phyloP scores from a whole-genome alignment of 92 coral and sea anemone species.

The Porites cylindrica region DNA sequence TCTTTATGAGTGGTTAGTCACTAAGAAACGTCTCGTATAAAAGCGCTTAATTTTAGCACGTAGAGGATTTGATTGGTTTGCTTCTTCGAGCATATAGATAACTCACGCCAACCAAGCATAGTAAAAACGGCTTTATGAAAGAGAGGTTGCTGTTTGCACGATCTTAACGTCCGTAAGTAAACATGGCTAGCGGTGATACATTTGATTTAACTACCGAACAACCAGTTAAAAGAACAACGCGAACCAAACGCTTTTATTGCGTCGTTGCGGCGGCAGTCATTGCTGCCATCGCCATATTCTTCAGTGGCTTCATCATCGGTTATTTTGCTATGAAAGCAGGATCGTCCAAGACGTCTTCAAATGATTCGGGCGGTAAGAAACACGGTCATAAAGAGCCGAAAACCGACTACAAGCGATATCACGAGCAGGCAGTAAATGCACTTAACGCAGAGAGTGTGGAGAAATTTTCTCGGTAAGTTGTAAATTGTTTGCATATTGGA shows the following conservation, averaged over 20 bases:
- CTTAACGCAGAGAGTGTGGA: slow-evolving; percentile 72
- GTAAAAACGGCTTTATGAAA: background rate
- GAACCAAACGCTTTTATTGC: slow-evolving; percentile 36
- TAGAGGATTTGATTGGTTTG: background rate
- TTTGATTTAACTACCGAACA: slow-evolving; percentile 8
- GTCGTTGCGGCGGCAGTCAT: slow-evolving; percentile 54
- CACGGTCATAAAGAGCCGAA: background rate
- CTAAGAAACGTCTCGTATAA: too few species aligned
- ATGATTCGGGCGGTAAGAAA: background rate
- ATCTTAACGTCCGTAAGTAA: background rate
- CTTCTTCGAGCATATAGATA: background rate
- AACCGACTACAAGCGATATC: slow-evolving; percentile 38
- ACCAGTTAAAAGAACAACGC: slow-evolving; percentile 8
- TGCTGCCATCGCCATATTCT: slow-evolving; percentile 54
- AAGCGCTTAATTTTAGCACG: background rate
- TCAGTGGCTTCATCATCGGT: slow-evolving; percentile 74
- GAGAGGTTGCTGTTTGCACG: background rate
- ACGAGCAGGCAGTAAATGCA: slow-evolving; percentile 41
- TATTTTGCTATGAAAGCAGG: slow-evolving; percentile 60
- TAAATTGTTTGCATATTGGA: background rate
- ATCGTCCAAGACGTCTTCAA: background rate
- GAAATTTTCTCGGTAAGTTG: slow-evolving; percentile 69
- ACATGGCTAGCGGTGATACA: background rate
- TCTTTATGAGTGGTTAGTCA: background rate
- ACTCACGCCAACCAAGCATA: background rate